A percentile compares a stretch with the other conserved stretches of the same genome.
These are phyloP conservation scores for Cephus rjabovi DNA, from an alignment of 2,888 invertebrate genomes.

Conservation along the genomic window DNA sequence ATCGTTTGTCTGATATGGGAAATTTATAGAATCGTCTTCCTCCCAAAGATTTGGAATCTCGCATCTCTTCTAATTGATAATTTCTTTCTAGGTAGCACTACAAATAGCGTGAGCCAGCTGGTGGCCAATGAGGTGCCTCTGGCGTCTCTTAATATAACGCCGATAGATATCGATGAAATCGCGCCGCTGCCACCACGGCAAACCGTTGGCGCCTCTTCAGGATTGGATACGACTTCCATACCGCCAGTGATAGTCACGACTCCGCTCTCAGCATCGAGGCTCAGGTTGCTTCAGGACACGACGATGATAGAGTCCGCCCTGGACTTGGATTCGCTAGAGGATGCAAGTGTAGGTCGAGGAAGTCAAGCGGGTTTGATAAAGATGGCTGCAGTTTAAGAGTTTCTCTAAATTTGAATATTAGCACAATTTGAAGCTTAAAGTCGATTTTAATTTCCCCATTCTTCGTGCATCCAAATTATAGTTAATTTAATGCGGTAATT, in stretches of 20 bases:
- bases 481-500: neutral
- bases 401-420: constrained; percentile 9
- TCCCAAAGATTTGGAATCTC: neutral
- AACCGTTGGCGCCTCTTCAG: constrained; percentile 55
- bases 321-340: constrained; percentile 88
- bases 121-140: constrained; percentile 75
- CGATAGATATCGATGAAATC: constrained; percentile 64
- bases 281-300: constrained; percentile 85
- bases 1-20: neutral
- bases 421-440: neutral
- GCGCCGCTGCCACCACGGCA: constrained; percentile 51
- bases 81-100: constrained; percentile 72
- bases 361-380: constrained; percentile 78
- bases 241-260: constrained; percentile 59
- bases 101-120: constrained; percentile 76
- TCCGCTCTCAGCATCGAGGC: constrained; percentile 73
- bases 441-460: neutral
- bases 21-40: neutral
- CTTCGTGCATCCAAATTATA: neutral
- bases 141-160: constrained; percentile 68
- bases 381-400: constrained; percentile 67
- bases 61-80: neutral
- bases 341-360: constrained; percentile 76
- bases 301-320: constrained; percentile 92
- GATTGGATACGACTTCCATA: constrained; percentile 40